Conservation (phyloP, 2,888 invertebrate genomes). For the Polydrusus tereticollis region DNA sequence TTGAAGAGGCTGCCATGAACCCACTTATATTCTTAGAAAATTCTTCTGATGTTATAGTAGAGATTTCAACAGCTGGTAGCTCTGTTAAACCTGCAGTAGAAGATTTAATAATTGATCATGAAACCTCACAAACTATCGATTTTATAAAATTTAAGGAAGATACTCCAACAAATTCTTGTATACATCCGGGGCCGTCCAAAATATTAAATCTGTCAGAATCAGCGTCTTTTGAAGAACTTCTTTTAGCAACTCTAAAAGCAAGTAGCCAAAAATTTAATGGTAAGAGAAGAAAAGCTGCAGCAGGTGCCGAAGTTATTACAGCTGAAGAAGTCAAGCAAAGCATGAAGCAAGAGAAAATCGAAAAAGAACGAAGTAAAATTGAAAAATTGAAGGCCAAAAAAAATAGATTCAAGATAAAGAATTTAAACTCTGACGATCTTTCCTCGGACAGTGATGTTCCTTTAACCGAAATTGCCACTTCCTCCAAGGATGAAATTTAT, state of each 20-base stretch:
- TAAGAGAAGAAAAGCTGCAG: no score
- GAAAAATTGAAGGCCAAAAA: not conserved
- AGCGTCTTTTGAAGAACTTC: not conserved
- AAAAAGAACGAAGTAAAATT: not conserved
- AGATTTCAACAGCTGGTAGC: not conserved
- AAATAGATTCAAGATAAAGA: no score
- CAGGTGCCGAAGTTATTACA: not conserved
- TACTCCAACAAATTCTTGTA: not conserved
- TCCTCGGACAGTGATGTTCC: not conserved
- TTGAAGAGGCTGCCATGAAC: no score
- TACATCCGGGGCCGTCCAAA: not conserved
- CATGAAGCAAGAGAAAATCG: not conserved
- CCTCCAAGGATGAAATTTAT: constrained; percentile 1
- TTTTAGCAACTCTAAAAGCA: no score
- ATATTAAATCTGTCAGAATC: not conserved
- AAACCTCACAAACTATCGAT: not conserved
- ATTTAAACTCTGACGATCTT: no score
- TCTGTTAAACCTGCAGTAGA: not conserved
- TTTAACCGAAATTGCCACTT: not conserved
- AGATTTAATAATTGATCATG: not conserved
- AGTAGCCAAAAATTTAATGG: no score
- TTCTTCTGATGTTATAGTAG: not conserved
- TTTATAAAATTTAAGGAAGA: not conserved
- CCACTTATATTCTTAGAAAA: no score
- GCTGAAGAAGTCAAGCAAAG: not conserved